These are phyloP conservation scores for Tachycineta bicolor DNA, from an alignment of 2,113 vertebrate species.

Conservation along the genomic window DNA sequence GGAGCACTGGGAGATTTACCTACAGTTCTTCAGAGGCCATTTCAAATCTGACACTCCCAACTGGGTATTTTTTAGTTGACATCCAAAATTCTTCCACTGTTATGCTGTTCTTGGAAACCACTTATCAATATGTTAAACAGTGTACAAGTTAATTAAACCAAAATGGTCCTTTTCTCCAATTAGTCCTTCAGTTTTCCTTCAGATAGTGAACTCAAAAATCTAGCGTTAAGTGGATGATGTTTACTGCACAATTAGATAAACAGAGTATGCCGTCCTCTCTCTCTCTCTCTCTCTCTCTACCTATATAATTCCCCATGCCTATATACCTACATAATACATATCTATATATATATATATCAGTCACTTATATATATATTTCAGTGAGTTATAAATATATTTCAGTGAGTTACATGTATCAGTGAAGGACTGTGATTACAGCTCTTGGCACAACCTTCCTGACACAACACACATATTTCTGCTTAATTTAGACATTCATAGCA, in stretches of 20 bases:
- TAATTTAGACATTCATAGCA: not conserved
- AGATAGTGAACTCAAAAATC: not conserved
- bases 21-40: not conserved
- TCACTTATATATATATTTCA: not conserved
- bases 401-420: not conserved
- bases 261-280: rapidly evolving
- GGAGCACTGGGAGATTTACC: not conserved
- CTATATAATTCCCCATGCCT: not conserved
- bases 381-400: not conserved
- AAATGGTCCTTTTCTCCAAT: not conserved
- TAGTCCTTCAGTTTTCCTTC: not conserved
- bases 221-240: not conserved
- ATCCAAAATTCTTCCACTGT: not conserved
- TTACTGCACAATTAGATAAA: not conserved
- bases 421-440: not conserved
- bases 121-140: not conserved
- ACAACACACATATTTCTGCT: not conserved
- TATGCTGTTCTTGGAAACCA: not conserved
- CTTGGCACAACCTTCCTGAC: not conserved
- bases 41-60: not conserved
- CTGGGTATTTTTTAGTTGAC: not conserved
- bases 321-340: not conserved
- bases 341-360: not conserved
- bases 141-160: rapidly evolving
- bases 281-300: not conserved